Base-by-base conservation (phyloP, 2,797 vertebrate species). In the Perdix hodgsoniae region DNA sequence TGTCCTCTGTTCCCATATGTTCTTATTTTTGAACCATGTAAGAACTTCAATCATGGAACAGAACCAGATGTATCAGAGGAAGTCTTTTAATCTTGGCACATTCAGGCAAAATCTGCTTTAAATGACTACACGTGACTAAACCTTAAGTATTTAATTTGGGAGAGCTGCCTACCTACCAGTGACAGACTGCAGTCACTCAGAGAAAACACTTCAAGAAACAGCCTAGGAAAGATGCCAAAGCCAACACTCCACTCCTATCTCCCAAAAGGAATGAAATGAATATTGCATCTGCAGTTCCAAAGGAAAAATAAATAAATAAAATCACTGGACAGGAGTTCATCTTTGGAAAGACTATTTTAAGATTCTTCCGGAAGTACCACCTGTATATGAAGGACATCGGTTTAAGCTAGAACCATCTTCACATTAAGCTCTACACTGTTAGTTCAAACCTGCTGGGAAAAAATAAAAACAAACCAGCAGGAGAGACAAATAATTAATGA, bases 151-250 rank as follows among this genome's bases (percentile, higher is more conserved):
- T 79, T 79, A 21, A 76, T 77, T 14, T 74, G 71, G 73, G 69
- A 94, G 42, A 83, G 45, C n/a, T 93, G 71, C 83, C 79, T 83
- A 83, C 91, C 42, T 85, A 67, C 26, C 69, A 94, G 44, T 76
- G 47, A 92, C 49, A 85, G 59, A 24, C 26, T 78, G 45, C 64
- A 89, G 70, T 52, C 72, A 59, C 45, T 78, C 61, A 73, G n/a
- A 88, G 14, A 92, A 44, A 82, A 66, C 21, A 37, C 3, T 67
- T 66, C 0, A 15, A n/a, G 66, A 70, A 35, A 40, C 60, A 66
- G 39, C 39, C 21, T 64, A 91, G 45, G 66, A 90, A 93, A 93
- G 82, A 94, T 94, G 88, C 10, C 9, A 33, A 93, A 81, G 52
- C 66, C 88, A 96, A 80, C 8, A 60, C 57, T 91, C 42, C 37